These are phyloP conservation scores for Melikaiella ostensackeni DNA, from an alignment of 2,888 invertebrate species.

Conservation along the genomic window DNA sequence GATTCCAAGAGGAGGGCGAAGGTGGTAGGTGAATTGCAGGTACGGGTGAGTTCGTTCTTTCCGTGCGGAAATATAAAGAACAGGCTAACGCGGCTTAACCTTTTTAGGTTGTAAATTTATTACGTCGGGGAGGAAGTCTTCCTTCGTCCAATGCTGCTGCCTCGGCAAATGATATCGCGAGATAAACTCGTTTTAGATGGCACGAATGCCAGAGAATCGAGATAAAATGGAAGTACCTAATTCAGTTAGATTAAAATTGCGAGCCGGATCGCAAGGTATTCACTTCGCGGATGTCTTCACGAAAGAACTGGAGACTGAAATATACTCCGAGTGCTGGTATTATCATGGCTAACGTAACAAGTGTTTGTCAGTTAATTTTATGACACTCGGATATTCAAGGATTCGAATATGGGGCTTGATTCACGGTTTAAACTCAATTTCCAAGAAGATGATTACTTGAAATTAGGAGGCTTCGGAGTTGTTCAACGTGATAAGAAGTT, in stretches of 20 bases:
- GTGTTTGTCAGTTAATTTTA: constrained; percentile 13
- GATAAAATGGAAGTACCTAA: constrained; percentile 70
- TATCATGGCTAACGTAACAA: background rate
- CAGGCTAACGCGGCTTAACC: constrained; percentile 76
- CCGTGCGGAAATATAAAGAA: constrained; percentile 76
- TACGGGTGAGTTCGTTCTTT: constrained; percentile 55
- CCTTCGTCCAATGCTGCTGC: constrained; percentile 50
- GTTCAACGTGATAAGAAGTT: background rate
- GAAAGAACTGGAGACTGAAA: background rate
- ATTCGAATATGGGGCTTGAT: background rate
- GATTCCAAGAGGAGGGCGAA: constrained; percentile 41
- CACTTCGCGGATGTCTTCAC: background rate
- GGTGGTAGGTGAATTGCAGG: constrained; percentile 36
- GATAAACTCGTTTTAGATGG: constrained; percentile 74
- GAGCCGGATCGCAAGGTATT: constrained; percentile 51
- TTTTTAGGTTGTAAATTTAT: constrained; percentile 76
- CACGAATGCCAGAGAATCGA: constrained; percentile 70
- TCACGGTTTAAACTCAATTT: background rate
- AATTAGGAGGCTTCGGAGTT: background rate
- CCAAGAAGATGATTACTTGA: background rate
- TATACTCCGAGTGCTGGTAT: background rate
- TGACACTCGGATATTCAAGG: background rate
- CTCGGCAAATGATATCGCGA: constrained; percentile 71
- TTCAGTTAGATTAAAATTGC: constrained; percentile 69
- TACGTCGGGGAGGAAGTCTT: constrained; percentile 60